Conservation (phyloP, 1,140 invertebrate genomes). For the Chironomus striatipennis region DNA sequence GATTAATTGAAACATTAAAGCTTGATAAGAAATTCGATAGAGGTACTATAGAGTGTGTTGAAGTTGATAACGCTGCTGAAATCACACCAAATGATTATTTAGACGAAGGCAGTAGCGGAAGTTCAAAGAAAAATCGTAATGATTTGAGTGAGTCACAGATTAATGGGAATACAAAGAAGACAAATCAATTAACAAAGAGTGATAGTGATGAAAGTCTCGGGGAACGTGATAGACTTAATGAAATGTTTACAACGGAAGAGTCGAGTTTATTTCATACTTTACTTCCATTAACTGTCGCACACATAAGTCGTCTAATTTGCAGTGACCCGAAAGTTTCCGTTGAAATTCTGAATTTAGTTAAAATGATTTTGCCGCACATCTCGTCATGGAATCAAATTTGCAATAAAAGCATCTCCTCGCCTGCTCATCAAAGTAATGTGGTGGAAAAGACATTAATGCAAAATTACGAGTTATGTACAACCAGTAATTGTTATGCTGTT, state of each 20-base stretch:
- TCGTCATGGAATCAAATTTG: constrained; percentile 69
- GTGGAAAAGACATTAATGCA: constrained; percentile 28
- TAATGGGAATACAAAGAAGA: constrained; percentile 25
- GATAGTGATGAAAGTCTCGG: constrained; percentile 34
- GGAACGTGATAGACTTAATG: constrained; percentile 32
- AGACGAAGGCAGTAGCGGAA: constrained; percentile 33
- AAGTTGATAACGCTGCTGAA: constrained; percentile 39
- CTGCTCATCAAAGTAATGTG: constrained; percentile 26
- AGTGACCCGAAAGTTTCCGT: constrained; percentile 81
- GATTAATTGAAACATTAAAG: constrained; percentile 39
- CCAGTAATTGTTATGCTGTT: constrained; percentile 80
- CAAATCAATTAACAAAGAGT: constrained; percentile 28
- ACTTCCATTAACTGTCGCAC: constrained; percentile 67
- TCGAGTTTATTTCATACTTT: constrained; percentile 57
- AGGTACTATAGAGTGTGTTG: constrained; percentile 38
- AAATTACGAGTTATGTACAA: constrained; percentile 42
- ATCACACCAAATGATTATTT: constrained; percentile 32
- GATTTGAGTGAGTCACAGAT: constrained; percentile 36
- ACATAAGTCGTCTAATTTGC: constrained; percentile 70
- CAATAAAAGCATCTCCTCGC: constrained; percentile 29
- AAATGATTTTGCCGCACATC: constrained; percentile 84
- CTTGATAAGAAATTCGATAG: constrained; percentile 38
- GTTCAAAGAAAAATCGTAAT: constrained; percentile 38
- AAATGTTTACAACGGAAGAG: constrained; percentile 38
- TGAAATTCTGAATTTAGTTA: constrained; percentile 80